These are phyloP conservation scores for Morus bassanus DNA, from an alignment of 2,797 vertebrate genomes.

Conservation along the genomic window DNA sequence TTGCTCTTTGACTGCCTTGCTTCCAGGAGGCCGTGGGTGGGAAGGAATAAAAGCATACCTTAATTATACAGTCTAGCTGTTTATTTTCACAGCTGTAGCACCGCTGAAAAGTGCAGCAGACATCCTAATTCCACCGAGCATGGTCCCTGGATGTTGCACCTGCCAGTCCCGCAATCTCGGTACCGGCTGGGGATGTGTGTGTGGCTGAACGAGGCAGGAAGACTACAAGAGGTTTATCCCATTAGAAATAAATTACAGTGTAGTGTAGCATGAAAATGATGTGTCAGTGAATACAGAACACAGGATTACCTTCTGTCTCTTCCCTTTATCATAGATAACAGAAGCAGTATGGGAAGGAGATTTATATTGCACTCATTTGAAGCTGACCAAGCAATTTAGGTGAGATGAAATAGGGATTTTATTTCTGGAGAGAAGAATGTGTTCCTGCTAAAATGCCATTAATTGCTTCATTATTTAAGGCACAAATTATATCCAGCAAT, in stretches of 20 bases:
- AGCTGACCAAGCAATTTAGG: slow-evolving; percentile 77
- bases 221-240: slow-evolving; percentile 67
- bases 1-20: background rate
- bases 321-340: slow-evolving; percentile 67
- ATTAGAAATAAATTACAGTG: slow-evolving; percentile 70
- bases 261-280: slow-evolving; percentile 67
- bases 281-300: slow-evolving; percentile 60
- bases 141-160: background rate
- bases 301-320: slow-evolving; percentile 59
- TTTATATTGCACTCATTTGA: slow-evolving; percentile 70
- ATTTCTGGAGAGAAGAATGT: slow-evolving; percentile 71
- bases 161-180: background rate
- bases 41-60: slow-evolving; percentile 14
- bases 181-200: background rate
- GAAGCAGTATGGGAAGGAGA: slow-evolving; percentile 65
- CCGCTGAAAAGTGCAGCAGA: slow-evolving; percentile 9
- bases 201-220: slow-evolving; percentile 20
- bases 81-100: slow-evolving; percentile 49
- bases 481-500: slow-evolving; percentile 71
- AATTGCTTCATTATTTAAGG: slow-evolving; percentile 77
- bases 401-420: slow-evolving; percentile 72
- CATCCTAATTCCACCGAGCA: background rate
- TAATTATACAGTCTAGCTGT: slow-evolving; percentile 29
- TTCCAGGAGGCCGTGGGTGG: slow-evolving; percentile 18
- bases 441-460: slow-evolving; percentile 70